Percentiles rank a stretch among this genome's conserved stretches.
phyloP scores from a whole-genome alignment of 2,797 vertebrate species.

The Stomatorhinus walkeri region DNA sequence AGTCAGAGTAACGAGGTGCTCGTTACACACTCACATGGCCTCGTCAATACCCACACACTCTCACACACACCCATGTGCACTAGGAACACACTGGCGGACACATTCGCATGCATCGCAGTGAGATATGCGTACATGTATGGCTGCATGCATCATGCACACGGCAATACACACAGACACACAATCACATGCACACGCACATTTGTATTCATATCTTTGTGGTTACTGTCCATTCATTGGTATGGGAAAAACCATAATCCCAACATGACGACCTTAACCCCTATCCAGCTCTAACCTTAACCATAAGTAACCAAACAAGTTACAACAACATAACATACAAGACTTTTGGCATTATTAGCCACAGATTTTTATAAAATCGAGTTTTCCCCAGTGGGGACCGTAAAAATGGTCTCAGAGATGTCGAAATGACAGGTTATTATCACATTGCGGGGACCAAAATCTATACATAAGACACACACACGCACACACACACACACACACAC shows the following conservation, averaged over 20 bases:
- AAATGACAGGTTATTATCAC: neutral
- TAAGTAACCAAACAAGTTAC: neutral
- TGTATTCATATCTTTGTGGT: neutral
- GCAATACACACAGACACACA: neutral
- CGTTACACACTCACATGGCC: neutral
- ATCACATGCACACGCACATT: neutral
- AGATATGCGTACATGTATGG: slow-evolving; percentile 25
- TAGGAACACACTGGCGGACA: neutral
- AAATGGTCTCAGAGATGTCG: neutral
- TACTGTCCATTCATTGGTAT: neutral
- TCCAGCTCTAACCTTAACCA: neutral
- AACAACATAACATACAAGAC: neutral
- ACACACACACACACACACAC: neutral
- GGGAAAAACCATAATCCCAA: neutral
- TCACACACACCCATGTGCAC: neutral
- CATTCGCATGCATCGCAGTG: neutral
- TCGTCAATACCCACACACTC: neutral
- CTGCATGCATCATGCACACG: slow-evolving; percentile 38
- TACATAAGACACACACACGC: neutral
- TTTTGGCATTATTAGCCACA: neutral
- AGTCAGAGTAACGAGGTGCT: neutral
- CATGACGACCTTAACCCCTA: neutral
- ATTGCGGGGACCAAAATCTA: neutral
- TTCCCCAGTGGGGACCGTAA: neutral
- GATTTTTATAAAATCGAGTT: neutral